Percentiles rank a stretch among this genome's conserved stretches.
phyloP scores from a whole-genome alignment of 2,113 vertebrate genomes.

The Excalfactoria chinensis region DNA sequence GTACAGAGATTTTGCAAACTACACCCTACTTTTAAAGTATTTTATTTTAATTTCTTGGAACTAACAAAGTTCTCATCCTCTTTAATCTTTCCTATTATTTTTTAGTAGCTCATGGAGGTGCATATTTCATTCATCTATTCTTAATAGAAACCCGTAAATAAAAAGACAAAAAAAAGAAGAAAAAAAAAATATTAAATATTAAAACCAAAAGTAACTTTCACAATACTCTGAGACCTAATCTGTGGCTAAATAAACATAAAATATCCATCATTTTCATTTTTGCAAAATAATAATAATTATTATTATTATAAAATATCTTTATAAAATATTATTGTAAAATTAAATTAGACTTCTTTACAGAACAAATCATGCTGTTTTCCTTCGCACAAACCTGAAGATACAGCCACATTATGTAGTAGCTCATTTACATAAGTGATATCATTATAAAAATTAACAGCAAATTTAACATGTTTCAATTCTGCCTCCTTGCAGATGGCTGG shows the following conservation, averaged over 20 bases:
- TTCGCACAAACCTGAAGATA: not conserved
- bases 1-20: not conserved
- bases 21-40: not conserved
- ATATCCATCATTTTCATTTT: not conserved
- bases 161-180: not conserved
- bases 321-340: not conserved
- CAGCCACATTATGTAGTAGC: not conserved
- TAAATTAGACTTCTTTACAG: not conserved
- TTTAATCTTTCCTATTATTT: not conserved
- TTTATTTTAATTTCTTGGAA: not conserved
- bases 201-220: not conserved
- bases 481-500: not conserved
- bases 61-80: not conserved
- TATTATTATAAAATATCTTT: not conserved
- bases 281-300: not conserved
- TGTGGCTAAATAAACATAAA: not conserved
- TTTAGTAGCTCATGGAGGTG: not conserved
- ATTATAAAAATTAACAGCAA: not conserved
- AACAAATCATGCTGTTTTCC: not conserved
- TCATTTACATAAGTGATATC: not conserved
- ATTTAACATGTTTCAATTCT: not conserved
- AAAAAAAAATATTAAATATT: too few relatives aligned
- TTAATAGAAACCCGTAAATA: not conserved
- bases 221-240: not conserved
- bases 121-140: not conserved